Evolutionary conservation across 2,797 vertebrate species (phyloP).

Genomic region (Sciurus vulgaris): DNA sequence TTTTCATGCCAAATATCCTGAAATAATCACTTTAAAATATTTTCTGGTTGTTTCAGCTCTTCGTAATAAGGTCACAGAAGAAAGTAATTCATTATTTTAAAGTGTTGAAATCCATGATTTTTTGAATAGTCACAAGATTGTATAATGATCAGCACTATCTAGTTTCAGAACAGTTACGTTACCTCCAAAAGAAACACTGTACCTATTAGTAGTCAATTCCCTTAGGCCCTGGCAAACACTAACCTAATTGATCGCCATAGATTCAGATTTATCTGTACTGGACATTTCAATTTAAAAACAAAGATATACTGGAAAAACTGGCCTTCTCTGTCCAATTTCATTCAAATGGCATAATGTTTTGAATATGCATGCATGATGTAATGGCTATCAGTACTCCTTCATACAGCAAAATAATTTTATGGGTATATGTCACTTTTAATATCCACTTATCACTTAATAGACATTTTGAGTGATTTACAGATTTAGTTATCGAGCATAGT

Average conservation of each 20-base stretch:
- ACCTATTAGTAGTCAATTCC: neutral
- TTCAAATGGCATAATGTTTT: neutral
- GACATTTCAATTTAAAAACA: neutral
- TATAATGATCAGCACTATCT: neutral
- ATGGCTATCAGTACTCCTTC: neutral
- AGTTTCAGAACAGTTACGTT: neutral
- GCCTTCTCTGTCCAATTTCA: neutral
- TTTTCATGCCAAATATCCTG: neutral
- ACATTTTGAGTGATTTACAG: neutral
- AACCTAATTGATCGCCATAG: neutral
- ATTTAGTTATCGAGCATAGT: neutral
- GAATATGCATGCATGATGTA: neutral
- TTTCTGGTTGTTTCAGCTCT: neutral
- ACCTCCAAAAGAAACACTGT: neutral
- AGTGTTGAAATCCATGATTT: neutral
- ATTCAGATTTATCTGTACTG: neutral
- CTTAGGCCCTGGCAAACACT: accelerated
- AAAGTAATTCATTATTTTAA: neutral
- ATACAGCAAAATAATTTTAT: neutral
- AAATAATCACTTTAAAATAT: neutral
- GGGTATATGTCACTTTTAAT: neutral
- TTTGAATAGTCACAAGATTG: neutral
- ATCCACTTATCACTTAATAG: neutral
- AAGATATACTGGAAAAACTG: neutral
- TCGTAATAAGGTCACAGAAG: neutral